These are phyloP conservation scores for Heliconius sara DNA, from an alignment of 2,888 invertebrate species.

Conservation along the genomic window DNA sequence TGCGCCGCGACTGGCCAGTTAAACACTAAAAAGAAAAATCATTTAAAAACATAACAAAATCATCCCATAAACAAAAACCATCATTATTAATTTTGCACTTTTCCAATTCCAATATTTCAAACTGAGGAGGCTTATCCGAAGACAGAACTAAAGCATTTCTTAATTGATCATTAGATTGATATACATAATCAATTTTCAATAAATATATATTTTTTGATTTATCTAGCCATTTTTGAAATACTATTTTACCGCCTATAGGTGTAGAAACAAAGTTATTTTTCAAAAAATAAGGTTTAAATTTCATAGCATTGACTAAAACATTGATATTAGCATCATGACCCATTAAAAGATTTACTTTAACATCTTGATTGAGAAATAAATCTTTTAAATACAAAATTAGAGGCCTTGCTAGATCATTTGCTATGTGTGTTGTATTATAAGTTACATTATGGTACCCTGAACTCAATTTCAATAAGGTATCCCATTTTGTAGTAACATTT, in stretches of 20 bases:
- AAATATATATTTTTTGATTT: conserved; percentile 51
- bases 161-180: conserved; percentile 65
- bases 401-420: conserved; percentile 67
- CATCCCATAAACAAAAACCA: conserved; percentile 70
- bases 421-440: conserved; percentile 67
- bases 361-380: conserved; percentile 55
- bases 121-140: conserved; percentile 62
- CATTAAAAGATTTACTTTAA: conserved; percentile 67
- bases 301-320: conserved; percentile 63
- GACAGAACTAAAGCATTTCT: conserved; percentile 60
- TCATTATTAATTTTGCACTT: conserved; percentile 58
- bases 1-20: not conserved
- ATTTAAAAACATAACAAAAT: conserved; percentile 58
- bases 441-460: conserved; percentile 68
- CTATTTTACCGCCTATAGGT: conserved; percentile 72
- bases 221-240: conserved; percentile 72
- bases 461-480: conserved; percentile 59
- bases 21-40: conserved; percentile 32
- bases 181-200: conserved; percentile 70
- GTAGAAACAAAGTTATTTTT: conserved; percentile 62
- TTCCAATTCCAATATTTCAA: conserved; percentile 59
- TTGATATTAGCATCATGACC: conserved; percentile 76
- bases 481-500: conserved; percentile 57
- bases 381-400: conserved; percentile 62
- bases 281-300: conserved; percentile 61